Evolutionary conservation across 2,797 vertebrate species (phyloP).

Genomic region (Syndactyla subalaris): DNA sequence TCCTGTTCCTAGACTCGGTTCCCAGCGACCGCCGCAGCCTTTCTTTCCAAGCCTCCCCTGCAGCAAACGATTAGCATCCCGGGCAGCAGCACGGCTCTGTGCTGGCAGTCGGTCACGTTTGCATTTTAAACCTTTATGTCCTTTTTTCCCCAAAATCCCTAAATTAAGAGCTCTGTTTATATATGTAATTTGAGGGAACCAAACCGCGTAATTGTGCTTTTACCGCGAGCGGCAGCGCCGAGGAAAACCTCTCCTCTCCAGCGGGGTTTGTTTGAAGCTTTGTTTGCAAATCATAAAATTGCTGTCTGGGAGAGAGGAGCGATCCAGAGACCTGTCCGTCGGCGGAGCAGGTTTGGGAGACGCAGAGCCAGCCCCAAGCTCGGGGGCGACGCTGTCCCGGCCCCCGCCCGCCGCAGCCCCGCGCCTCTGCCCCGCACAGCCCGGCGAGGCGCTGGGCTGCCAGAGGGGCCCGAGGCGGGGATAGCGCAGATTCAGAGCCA

Average conservation of each 20-base stretch:
- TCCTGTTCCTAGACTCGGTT: background rate
- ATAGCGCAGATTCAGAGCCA: background rate
- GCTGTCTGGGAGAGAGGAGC: background rate
- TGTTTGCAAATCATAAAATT: slow-evolving; percentile 54
- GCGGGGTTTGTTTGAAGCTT: slow-evolving; percentile 46
- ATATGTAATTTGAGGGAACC: background rate
- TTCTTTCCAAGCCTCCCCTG: background rate
- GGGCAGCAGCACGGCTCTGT: background rate
- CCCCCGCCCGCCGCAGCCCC: background rate
- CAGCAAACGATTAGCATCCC: background rate
- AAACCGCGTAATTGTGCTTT: background rate
- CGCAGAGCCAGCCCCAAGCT: background rate
- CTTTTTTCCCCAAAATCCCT: fast-evolving
- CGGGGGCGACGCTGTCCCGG: background rate
- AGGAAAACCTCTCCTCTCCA: background rate
- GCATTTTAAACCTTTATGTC: background rate
- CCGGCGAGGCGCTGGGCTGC: background rate
- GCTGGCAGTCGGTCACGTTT: background rate
- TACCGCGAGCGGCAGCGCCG: background rate
- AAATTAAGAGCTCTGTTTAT: background rate
- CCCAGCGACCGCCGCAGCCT: background rate
- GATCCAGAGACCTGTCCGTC: background rate
- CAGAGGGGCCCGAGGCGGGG: background rate
- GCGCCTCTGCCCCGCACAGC: background rate
- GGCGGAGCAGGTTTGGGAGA: background rate